Base-by-base conservation (phyloP, 2,797 vertebrate species). In the Cossypha polioptera region DNA sequence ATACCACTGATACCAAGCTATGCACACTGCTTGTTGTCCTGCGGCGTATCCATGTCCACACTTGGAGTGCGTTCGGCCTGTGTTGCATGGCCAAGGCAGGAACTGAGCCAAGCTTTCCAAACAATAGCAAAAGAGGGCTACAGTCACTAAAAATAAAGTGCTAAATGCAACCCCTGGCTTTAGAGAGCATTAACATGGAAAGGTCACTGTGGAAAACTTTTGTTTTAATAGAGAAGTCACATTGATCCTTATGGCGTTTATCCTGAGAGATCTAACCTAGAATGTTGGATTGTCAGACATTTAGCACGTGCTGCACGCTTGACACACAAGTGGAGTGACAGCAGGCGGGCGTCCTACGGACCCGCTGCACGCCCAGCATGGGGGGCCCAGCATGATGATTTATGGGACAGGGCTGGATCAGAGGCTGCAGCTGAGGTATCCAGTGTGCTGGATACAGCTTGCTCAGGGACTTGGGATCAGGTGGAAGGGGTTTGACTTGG, bases 101-200 rank as follows among this genome's bases (percentile, higher is more conserved):
- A 92, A 78, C 95, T 62, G 83, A 96, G 92, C 94, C 90, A 92
- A 47, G 90, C 40, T 91, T 94, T 81, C 89, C 91, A 82, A 97
- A 97, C 95, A 97, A 96, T 95, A 96, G 94, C 80, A n/a, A 72
- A 66, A 62, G 81, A 90, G 79, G 48, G 91, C 79, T 93, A 25
- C 81, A 40, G 87, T 77, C 65, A 65, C 96, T 96, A 97, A 95
- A 97, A 97, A 94, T 97, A 97, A 96, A 96, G 62, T 16, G 15
- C 85, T 94, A 91, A 95, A 91, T 69, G 91, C 81, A 92, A 79
- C 84, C 80, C 58, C 67, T 89, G 62, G 54, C 83, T 74, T 86
- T 87, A 82, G 66, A 90, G 86, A 88, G 93, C 88, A 84, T 95
- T 94, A 93, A 66, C 75, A 33, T 94, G 89, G 86, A 95, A 97